Percentiles rank a stretch among this genome's conserved stretches.
These are phyloP conservation scores for Anomalospiza imberbis DNA, from an alignment of 2,797 vertebrate species.

Conservation along the genomic window DNA sequence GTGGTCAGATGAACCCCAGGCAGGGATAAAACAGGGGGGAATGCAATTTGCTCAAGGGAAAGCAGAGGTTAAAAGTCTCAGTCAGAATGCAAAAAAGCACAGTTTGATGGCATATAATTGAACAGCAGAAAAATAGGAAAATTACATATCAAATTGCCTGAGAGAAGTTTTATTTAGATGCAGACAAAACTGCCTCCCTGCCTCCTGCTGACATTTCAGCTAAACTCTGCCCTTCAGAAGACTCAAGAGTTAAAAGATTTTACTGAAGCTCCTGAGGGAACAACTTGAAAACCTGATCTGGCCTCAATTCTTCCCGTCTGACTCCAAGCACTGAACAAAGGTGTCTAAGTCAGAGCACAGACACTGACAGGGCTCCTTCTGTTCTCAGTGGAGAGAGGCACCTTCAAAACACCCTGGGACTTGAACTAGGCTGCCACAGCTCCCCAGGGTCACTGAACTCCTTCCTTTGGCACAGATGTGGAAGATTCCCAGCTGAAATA, in stretches of 20 bases:
- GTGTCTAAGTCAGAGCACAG: neutral
- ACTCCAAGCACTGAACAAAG: neutral
- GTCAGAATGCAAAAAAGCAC: neutral
- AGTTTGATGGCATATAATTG: neutral
- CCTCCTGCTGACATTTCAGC: neutral
- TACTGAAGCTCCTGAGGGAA: neutral
- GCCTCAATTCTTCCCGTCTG: constrained; percentile 11
- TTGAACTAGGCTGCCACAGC: neutral
- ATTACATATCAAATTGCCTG: neutral
- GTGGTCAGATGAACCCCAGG: neutral
- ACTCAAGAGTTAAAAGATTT: constrained; percentile 32
- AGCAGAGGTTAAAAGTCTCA: neutral
- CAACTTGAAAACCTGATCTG: constrained; percentile 32
- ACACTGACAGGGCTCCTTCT: neutral
- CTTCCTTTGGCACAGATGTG: neutral
- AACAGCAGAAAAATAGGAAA: neutral
- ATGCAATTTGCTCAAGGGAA: neutral
- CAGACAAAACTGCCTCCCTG: neutral
- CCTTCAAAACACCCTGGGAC: neutral
- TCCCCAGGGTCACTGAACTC: neutral
- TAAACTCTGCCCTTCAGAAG: neutral
- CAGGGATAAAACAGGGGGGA: neutral
- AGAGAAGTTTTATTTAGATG: neutral
- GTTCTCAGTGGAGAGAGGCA: neutral
- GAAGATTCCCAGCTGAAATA: neutral